Evolutionary conservation across 2,113 vertebrate species (phyloP).

Genomic region (Lontra canadensis): DNA sequence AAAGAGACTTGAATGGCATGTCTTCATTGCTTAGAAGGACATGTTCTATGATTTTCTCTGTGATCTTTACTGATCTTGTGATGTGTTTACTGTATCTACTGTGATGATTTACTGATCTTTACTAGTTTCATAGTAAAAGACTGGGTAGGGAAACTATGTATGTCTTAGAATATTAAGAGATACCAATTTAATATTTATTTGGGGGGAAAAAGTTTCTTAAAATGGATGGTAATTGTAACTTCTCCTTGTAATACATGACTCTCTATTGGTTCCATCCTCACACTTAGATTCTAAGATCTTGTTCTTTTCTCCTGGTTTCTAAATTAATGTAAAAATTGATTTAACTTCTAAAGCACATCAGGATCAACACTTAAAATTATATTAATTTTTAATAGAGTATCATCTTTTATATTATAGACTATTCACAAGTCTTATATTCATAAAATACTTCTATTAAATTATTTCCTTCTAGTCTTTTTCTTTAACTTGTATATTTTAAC

Average conservation of each 20-base stretch:
- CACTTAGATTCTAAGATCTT: not conserved
- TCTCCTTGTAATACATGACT: not conserved
- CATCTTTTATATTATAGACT: not conserved
- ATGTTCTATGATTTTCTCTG: not conserved
- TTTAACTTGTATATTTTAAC: not conserved
- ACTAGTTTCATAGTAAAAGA: not conserved
- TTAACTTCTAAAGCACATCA: not conserved
- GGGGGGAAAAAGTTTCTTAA: not conserved
- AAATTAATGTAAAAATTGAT: not conserved
- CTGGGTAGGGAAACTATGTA: not conserved
- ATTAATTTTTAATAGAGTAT: not conserved
- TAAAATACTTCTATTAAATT: not conserved
- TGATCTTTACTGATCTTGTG: not conserved
- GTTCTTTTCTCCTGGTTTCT: not conserved
- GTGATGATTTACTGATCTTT: too few species aligned
- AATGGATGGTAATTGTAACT: not conserved
- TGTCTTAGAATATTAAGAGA: not conserved
- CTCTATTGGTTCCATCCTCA: not conserved
- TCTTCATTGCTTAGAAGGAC: not conserved
- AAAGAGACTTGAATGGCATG: not conserved
- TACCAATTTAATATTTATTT: not conserved
- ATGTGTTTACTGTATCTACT: too few species aligned
- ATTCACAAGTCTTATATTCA: not conserved
- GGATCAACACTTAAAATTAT: not conserved
- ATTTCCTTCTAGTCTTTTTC: not conserved